Evolutionary conservation across 1,140 invertebrate genomes (phyloP).

Genomic region (Druon quercuslanigerum): DNA sequence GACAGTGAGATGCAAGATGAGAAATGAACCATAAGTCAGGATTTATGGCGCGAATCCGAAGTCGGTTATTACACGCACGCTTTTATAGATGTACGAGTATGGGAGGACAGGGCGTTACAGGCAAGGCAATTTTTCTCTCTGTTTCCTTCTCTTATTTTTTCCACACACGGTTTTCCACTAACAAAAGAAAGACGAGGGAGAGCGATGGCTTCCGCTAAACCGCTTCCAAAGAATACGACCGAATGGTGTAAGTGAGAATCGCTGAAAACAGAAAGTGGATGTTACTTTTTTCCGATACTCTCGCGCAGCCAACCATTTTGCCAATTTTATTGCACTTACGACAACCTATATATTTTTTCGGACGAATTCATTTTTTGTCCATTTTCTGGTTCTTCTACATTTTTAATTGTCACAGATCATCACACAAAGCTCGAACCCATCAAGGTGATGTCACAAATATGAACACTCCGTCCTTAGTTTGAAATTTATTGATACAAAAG

Average conservation of each 20-base stretch:
- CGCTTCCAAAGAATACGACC: slow-evolving; percentile 18
- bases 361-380: background rate
- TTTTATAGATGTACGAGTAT: slow-evolving; percentile 15
- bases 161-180: slow-evolving; percentile 20
- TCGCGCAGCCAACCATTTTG: slow-evolving; percentile 15
- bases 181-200: slow-evolving; percentile 30
- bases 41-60: slow-evolving; percentile 28
- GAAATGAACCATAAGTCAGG: slow-evolving; percentile 26
- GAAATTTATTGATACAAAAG: too few relatives aligned
- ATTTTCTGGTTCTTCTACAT: background rate
- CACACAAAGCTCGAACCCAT: too few relatives aligned
- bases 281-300: slow-evolving; percentile 30
- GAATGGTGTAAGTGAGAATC: slow-evolving; percentile 29
- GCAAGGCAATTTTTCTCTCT: slow-evolving; percentile 28
- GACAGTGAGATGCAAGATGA: slow-evolving; percentile 26
- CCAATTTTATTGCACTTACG: slow-evolving; percentile 28
- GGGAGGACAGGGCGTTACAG: background rate
- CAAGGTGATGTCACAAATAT: too few relatives aligned
- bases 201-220: slow-evolving; percentile 26
- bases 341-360: slow-evolving; percentile 6
- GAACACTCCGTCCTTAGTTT: too few relatives aligned
- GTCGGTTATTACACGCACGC: slow-evolving; percentile 30
- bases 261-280: slow-evolving; percentile 31
- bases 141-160: slow-evolving; percentile 21
- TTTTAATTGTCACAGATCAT: background rate